phyloP scores from a whole-genome alignment of 1,140 invertebrate genomes.

The Drosophila kurseongensis region DNA sequence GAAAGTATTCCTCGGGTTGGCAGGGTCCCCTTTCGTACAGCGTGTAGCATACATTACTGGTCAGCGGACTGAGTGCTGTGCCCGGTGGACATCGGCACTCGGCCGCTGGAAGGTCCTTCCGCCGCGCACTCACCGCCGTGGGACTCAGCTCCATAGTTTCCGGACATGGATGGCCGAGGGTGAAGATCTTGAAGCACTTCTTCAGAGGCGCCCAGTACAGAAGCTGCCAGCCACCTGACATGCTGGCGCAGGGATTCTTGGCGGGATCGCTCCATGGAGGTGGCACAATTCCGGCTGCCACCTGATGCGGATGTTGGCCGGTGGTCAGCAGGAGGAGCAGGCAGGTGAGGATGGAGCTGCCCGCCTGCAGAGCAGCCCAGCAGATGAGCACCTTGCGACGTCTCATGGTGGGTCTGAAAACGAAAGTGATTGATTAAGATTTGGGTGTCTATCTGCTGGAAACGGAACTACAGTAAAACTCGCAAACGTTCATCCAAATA shows the following conservation, averaged over 20 bases:
- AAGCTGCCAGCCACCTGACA: slow-evolving; percentile 92
- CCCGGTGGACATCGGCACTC: slow-evolving; percentile 92
- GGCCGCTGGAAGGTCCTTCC: slow-evolving; percentile 84
- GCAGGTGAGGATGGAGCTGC: slow-evolving; percentile 60
- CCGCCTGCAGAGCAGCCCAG: slow-evolving; percentile 69
- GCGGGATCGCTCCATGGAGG: slow-evolving; percentile 93
- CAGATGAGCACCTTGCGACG: slow-evolving; percentile 72
- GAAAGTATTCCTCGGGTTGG: slow-evolving; percentile 86
- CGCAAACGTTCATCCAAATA: too few species aligned
- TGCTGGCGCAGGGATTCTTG: slow-evolving; percentile 91
- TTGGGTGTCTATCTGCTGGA: slow-evolving; percentile 1
- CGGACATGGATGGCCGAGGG: slow-evolving; percentile 91
- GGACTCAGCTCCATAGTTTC: slow-evolving; percentile 93
- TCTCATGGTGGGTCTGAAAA: slow-evolving; percentile 41
- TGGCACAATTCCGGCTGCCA: slow-evolving; percentile 88
- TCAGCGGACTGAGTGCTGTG: slow-evolving; percentile 87
- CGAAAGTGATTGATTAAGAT: background rate
- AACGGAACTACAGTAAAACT: background rate
- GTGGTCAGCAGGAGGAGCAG: slow-evolving; percentile 53
- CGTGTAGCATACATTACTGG: slow-evolving; percentile 87
- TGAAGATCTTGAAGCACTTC: slow-evolving; percentile 93
- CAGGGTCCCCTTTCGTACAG: slow-evolving; percentile 90
- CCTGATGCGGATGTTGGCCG: slow-evolving; percentile 26
- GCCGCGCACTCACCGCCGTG: slow-evolving; percentile 65
- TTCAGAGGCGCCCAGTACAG: slow-evolving; percentile 92